phyloP scores from a whole-genome alignment of 2,888 invertebrate genomes.

The Strigamia maritima region DNA sequence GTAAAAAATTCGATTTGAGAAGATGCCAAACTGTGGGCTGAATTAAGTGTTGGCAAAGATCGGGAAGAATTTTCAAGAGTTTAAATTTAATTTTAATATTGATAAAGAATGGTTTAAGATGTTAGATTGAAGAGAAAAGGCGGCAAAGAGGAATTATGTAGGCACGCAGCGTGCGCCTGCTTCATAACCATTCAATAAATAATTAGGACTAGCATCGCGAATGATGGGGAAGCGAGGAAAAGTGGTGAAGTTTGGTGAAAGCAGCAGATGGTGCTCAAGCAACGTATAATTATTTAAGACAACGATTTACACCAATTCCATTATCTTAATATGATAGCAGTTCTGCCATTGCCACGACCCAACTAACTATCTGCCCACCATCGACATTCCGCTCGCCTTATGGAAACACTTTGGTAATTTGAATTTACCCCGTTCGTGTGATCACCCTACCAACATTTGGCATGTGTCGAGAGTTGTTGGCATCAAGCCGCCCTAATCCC shows the following conservation, averaged over 20 bases:
- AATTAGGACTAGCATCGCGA: neutral
- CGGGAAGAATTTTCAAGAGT: neutral
- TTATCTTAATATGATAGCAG: slow-evolving; percentile 7
- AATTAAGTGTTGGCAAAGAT: neutral
- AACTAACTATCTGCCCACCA: neutral
- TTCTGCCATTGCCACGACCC: slow-evolving; percentile 6
- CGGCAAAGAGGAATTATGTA: neutral
- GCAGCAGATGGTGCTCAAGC: slow-evolving; percentile 9
- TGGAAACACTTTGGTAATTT: slow-evolving; percentile 12
- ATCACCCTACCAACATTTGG: slow-evolving; percentile 1
- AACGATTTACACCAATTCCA: slow-evolving; percentile 15
- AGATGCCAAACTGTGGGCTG: neutral
- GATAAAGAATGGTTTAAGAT: neutral
- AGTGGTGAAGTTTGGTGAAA: slow-evolving; percentile 5
- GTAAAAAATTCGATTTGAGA: neutral
- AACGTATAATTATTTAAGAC: slow-evolving; percentile 15
- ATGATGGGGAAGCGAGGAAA: neutral
- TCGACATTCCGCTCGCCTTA: slow-evolving; percentile 10
- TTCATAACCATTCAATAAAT: slow-evolving; percentile 15
- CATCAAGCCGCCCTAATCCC: neutral
- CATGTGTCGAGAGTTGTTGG: slow-evolving; percentile 10
- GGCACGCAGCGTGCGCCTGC: neutral
- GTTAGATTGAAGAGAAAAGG: neutral
- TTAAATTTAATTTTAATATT: neutral
- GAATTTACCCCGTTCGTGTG: neutral